These are phyloP conservation scores for Conger conger DNA, from an alignment of 2,113 vertebrate species.

Conservation along the genomic window DNA sequence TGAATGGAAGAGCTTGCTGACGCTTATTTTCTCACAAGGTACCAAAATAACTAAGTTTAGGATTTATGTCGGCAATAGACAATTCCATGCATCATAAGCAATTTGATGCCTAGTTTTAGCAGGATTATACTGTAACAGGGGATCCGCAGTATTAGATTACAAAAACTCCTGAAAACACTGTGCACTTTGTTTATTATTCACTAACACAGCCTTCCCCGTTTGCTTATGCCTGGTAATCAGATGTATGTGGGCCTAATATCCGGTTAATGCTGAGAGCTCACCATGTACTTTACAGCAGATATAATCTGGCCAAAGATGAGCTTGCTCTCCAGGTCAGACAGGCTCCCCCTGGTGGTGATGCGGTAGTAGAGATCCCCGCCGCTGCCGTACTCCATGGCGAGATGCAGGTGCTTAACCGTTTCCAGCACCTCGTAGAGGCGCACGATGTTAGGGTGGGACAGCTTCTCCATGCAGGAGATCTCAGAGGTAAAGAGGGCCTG, in stretches of 20 bases:
- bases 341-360: slow-evolving; percentile 65
- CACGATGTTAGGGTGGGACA: slow-evolving; percentile 74
- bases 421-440: slow-evolving; percentile 76
- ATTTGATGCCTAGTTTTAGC: background rate
- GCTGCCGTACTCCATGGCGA: slow-evolving; percentile 75
- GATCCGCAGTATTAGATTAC: too few species aligned
- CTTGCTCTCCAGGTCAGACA: slow-evolving; percentile 67
- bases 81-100: background rate
- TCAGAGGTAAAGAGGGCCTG: slow-evolving; percentile 54
- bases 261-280: slow-evolving; percentile 45
- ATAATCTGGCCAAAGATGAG: slow-evolving; percentile 70
- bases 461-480: slow-evolving; percentile 73
- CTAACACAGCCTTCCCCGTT: background rate
- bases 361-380: slow-evolving; percentile 72
- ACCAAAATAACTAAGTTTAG: background rate
- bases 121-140: background rate
- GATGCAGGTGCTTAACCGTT: slow-evolving; percentile 62
- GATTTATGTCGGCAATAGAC: too few species aligned
- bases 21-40: background rate
- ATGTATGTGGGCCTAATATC: background rate
- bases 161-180: too few species aligned
- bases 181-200: too few species aligned
- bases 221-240: background rate
- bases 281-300: slow-evolving; percentile 76
- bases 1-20: background rate